These are phyloP conservation scores for Ostrea denselamellosa DNA, from an alignment of 1,140 invertebrate genomes.

Conservation along the genomic window DNA sequence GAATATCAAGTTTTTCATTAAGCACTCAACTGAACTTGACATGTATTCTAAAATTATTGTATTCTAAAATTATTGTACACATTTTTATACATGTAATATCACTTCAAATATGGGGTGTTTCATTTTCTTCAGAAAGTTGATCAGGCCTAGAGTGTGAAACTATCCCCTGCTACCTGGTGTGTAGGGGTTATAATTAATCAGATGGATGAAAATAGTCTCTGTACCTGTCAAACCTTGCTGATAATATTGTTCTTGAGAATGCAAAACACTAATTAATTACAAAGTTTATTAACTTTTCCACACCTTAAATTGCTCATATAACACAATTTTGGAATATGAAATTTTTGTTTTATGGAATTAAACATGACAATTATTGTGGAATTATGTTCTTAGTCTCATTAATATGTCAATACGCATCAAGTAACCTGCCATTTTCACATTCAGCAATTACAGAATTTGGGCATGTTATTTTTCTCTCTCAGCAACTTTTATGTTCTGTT, in stretches of 20 bases:
- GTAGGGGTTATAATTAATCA: neutral
- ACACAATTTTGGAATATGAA: neutral
- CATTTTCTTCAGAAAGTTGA: too few species aligned
- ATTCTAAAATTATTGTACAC: too few species aligned
- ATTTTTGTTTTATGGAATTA: neutral
- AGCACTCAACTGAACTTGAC: too few species aligned
- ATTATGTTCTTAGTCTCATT: neutral
- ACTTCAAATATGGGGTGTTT: too few species aligned
- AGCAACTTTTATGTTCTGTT: slow-evolving; percentile 23
- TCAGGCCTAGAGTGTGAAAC: too few species aligned
- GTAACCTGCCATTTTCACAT: slow-evolving; percentile 16
- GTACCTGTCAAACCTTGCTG: neutral
- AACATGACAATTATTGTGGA: neutral
- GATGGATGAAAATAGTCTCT: too few species aligned
- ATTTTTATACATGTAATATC: too few species aligned
- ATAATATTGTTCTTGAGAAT: neutral
- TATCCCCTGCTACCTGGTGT: neutral
- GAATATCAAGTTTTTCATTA: too few species aligned
- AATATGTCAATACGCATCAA: neutral
- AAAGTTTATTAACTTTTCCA: too few species aligned
- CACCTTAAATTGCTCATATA: neutral
- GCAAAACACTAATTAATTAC: neutral
- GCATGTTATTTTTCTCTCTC: neutral
- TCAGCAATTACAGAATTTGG: neutral
- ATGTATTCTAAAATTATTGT: too few species aligned